These are phyloP conservation scores for Bibio marci DNA, from an alignment of 2,888 invertebrate species.

Conservation along the genomic window DNA sequence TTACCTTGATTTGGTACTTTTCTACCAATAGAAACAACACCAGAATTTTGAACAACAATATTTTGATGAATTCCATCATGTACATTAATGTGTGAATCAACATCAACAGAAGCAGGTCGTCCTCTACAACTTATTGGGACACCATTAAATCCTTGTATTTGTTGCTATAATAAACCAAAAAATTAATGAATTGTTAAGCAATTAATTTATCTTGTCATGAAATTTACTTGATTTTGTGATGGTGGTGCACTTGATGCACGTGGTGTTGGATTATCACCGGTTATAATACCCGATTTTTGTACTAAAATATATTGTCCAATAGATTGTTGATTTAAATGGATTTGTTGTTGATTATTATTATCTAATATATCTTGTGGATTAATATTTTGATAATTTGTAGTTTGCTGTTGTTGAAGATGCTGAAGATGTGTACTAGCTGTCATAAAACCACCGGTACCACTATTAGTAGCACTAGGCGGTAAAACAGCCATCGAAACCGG, in stretches of 20 bases:
- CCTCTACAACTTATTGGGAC: slow-evolving; percentile 36
- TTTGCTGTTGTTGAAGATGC: neutral
- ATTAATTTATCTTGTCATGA: neutral
- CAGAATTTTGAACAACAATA: slow-evolving; percentile 27
- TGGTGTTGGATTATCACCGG: slow-evolving; percentile 32
- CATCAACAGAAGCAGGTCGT: slow-evolving; percentile 49
- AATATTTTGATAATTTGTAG: neutral
- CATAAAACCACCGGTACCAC: neutral
- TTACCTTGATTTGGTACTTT: slow-evolving; percentile 29
- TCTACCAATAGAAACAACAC: slow-evolving; percentile 32
- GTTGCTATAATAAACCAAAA: too few relatives aligned
- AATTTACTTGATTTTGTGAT: slow-evolving; percentile 34
- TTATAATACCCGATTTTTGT: slow-evolving; percentile 32
- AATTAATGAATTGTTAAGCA: too few relatives aligned
- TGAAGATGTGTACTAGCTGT: neutral
- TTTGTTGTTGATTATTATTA: slow-evolving; percentile 7
- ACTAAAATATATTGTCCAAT: slow-evolving; percentile 68
- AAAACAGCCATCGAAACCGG: slow-evolving; percentile 38
- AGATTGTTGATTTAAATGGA: slow-evolving; percentile 5
- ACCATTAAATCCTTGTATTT: too few relatives aligned
- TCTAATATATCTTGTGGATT: neutral
- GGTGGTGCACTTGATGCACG: slow-evolving; percentile 76
- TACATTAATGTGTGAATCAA: slow-evolving; percentile 26
- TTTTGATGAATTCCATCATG: slow-evolving; percentile 19
- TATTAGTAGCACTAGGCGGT: slow-evolving; percentile 19